A percentile compares a stretch with the other conserved stretches of the same genome.
Conservation (phyloP, 1,140 invertebrate species). For the Rhagoletis pomonella region DNA sequence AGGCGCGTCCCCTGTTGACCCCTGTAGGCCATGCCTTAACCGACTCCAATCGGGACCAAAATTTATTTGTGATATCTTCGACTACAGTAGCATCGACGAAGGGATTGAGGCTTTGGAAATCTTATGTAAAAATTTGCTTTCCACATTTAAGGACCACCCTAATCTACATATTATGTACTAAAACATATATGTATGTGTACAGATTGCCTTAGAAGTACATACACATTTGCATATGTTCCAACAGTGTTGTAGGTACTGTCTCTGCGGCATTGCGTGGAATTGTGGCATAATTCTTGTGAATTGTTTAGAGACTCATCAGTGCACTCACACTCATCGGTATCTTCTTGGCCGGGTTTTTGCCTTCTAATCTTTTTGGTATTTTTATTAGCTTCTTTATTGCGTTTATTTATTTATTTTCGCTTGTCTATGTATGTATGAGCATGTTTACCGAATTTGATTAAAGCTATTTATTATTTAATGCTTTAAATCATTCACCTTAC, state of each 20-base stretch:
- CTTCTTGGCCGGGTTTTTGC: neutral
- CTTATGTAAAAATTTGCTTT: too few relatives aligned
- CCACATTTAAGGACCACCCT: too few relatives aligned
- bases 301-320: slow-evolving; percentile 48
- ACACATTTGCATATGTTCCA: too few relatives aligned
- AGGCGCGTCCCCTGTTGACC: too few relatives aligned
- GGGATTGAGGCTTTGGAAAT: too few relatives aligned
- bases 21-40: too few relatives aligned
- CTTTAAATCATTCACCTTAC: neutral
- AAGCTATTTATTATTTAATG: slow-evolving; percentile 40
- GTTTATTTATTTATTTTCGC: slow-evolving; percentile 41
- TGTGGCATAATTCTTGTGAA: slow-evolving; percentile 36
- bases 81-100: too few relatives aligned
- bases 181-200: too few relatives aligned
- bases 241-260: neutral
- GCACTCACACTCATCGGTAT: slow-evolving; percentile 36
- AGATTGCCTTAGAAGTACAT: too few relatives aligned
- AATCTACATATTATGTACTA: too few relatives aligned
- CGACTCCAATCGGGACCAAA: too few relatives aligned
- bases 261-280: neutral
- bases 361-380: slow-evolving; percentile 27
- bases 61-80: too few relatives aligned
- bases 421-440: slow-evolving; percentile 16
- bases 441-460: slow-evolving; percentile 11
- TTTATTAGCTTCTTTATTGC: slow-evolving; percentile 44